Percentiles rank a stretch among this genome's conserved stretches.
Conservation (phyloP, 2,888 invertebrate genomes). For the Lasioglossum malachurum region DNA sequence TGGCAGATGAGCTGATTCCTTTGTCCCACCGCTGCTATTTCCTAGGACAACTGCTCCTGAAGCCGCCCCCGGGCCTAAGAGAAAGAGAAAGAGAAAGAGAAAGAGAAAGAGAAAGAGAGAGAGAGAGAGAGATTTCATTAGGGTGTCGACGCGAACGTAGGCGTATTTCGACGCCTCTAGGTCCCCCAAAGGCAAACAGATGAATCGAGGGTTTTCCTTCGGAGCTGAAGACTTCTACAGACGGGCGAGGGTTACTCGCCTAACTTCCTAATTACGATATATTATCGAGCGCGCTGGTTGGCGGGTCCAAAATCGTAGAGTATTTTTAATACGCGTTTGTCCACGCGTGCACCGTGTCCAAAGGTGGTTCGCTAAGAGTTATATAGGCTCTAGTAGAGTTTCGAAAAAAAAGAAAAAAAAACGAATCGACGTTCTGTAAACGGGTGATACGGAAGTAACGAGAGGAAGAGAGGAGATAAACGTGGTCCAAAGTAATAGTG, state of each 20-base stretch:
- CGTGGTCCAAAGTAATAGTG: constrained; percentile 73
- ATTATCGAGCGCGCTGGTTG: constrained; percentile 82
- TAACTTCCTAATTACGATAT: constrained; percentile 69
- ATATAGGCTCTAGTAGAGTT: constrained; percentile 49
- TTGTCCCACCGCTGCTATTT: background rate
- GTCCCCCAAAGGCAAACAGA: constrained; percentile 23
- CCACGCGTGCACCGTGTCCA: constrained; percentile 7
- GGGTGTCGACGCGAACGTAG: background rate
- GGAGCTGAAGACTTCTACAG: constrained; percentile 26
- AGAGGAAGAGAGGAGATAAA: constrained; percentile 10
- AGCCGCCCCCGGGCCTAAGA: constrained; percentile 41
- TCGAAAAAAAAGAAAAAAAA: background rate
- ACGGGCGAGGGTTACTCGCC: constrained; percentile 32
- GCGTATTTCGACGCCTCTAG: background rate
- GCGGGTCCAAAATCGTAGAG: constrained; percentile 85
- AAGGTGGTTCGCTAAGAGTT: constrained; percentile 56
- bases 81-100: constrained; percentile 5
- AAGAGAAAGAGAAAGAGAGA: background rate
- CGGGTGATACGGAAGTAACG: constrained; percentile 29
- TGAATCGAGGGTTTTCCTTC: constrained; percentile 6
- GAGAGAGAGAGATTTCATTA: constrained; percentile 33
- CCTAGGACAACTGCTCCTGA: constrained; percentile 11
- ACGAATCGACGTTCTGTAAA: constrained; percentile 49
- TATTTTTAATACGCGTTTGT: constrained; percentile 76
- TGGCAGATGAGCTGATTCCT: constrained; percentile 23